Conservation (phyloP, 2,888 invertebrate genomes). For the Drosophila percnosoma region DNA sequence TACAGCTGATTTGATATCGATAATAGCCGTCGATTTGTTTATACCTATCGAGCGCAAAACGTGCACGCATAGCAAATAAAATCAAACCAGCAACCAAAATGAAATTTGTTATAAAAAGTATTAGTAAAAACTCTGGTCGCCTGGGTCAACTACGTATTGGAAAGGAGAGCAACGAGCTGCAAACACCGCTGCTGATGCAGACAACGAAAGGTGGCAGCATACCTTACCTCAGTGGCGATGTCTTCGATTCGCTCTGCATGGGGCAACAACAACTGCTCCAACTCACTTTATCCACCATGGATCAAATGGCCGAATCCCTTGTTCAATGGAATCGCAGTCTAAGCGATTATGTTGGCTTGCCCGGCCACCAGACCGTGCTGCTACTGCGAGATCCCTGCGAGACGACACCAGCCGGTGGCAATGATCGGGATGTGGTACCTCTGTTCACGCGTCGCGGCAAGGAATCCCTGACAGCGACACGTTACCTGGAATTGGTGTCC, state of each 20-base stretch:
- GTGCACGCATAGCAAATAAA: constrained; percentile 24
- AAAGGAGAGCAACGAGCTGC: constrained; percentile 85
- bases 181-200: constrained; percentile 91
- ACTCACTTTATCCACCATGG: constrained; percentile 89
- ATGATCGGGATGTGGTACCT: constrained; percentile 89
- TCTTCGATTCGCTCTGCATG: constrained; percentile 87
- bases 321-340: constrained; percentile 88
- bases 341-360: constrained; percentile 89
- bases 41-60: constrained; percentile 27
- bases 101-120: constrained; percentile 89
- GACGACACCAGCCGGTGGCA: constrained; percentile 89
- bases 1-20: constrained; percentile 34
- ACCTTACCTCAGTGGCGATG: constrained; percentile 92
- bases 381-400: constrained; percentile 88
- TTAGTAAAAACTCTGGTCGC: constrained; percentile 88
- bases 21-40: constrained; percentile 11
- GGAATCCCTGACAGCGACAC: constrained; percentile 87
- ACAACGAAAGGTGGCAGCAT: constrained; percentile 93
- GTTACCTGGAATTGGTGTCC: constrained; percentile 92
- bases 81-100: constrained; percentile 84
- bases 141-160: constrained; percentile 87
- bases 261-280: constrained; percentile 88
- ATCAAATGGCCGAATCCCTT: constrained; percentile 88
- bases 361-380: constrained; percentile 85
- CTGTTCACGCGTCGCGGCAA: constrained; percentile 93